These are phyloP conservation scores for Lepus oiostolus DNA, from an alignment of 2,797 vertebrate species.

Conservation along the genomic window DNA sequence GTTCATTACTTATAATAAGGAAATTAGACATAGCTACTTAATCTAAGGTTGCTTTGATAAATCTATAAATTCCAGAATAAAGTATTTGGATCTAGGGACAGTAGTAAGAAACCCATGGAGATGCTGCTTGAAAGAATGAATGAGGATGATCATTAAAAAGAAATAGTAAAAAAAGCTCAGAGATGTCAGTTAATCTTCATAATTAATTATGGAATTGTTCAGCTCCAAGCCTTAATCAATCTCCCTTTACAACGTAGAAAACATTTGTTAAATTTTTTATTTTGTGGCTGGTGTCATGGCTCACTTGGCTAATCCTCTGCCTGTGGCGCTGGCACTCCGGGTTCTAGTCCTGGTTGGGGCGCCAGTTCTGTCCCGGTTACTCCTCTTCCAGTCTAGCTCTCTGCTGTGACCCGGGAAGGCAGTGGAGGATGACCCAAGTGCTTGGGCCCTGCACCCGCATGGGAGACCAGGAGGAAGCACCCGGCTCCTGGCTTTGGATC, in stretches of 20 bases:
- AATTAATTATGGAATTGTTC: slow-evolving; percentile 7
- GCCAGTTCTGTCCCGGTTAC: no score
- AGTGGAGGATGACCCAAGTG: no score
- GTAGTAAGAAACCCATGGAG: neutral
- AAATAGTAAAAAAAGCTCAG: neutral
- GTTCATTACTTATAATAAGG: neutral
- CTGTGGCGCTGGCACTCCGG: no score
- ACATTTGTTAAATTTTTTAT: neutral
- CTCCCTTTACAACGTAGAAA: neutral
- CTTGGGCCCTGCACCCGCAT: no score
- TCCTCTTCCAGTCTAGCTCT: no score
- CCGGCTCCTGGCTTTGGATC: no score
- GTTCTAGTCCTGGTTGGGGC: no score
- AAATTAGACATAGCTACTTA: neutral
- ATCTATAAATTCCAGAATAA: neutral
- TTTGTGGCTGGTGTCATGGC: neutral
- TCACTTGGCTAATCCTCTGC: no score
- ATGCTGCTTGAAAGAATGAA: neutral
- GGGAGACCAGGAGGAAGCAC: no score
- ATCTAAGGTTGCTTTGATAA: neutral
- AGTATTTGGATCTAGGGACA: neutral
- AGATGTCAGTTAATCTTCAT: neutral
- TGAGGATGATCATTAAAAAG: neutral
- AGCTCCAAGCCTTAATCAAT: neutral
- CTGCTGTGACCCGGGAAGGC: no score